Percentiles rank a stretch among this genome's conserved stretches.
These are phyloP conservation scores for Orchestia grillus DNA, from an alignment of 1,140 invertebrate species.

Conservation along the genomic window DNA sequence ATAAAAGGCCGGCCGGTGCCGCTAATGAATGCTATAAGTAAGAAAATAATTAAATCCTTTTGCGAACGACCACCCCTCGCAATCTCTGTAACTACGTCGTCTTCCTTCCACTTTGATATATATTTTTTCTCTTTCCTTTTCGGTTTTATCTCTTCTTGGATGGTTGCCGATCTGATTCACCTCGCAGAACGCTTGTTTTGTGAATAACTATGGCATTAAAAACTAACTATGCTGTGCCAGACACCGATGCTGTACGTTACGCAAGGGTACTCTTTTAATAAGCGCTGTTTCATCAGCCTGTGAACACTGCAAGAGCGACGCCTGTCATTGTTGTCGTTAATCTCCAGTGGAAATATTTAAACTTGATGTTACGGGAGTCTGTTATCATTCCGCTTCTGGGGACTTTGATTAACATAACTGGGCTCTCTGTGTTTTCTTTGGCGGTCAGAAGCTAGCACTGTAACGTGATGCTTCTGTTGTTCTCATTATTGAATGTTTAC, in stretches of 20 bases:
- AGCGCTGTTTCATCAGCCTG: neutral
- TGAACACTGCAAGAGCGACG: neutral
- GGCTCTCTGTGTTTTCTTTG: neutral
- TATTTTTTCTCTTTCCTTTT: neutral
- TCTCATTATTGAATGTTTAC: constrained; percentile 32
- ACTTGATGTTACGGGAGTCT: constrained; percentile 22
- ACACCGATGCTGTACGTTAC: neutral
- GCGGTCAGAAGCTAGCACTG: constrained; percentile 8
- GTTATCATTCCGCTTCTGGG: constrained; percentile 16
- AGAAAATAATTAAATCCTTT: neutral
- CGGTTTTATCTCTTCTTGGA: neutral
- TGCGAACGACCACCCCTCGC: neutral
- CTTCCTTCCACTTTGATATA: neutral
- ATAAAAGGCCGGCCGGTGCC: neutral
- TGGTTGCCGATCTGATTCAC: neutral
- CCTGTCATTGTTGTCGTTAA: neutral
- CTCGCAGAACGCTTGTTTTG: neutral
- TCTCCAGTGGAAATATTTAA: neutral
- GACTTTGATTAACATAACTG: neutral
- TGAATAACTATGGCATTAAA: neutral
- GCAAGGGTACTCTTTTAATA: neutral
- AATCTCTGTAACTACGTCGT: neutral
- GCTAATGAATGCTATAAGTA: neutral
- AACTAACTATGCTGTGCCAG: neutral
- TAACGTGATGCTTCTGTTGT: constrained; percentile 19